Percentiles rank a stretch among this genome's conserved stretches.
Conservation (phyloP, 2,888 invertebrate genomes). For the Neelides folsomi region DNA sequence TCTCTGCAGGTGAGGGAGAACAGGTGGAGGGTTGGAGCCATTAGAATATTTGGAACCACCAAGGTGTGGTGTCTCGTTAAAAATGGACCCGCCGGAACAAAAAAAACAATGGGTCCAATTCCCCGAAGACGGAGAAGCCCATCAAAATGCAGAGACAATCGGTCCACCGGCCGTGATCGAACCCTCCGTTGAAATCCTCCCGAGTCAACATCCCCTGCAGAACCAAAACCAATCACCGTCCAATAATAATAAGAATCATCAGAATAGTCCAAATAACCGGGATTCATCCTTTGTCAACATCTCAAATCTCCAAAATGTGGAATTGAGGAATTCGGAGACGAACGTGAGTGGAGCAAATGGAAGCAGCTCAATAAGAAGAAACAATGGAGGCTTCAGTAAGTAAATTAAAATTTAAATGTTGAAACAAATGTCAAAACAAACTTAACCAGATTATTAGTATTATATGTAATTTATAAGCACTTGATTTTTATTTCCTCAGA, state of each 20-base stretch:
- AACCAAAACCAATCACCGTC: not conserved
- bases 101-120: conserved; percentile 26
- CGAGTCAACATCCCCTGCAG: conserved; percentile 6
- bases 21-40: too few relatives aligned
- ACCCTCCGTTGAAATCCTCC: conserved; percentile 24
- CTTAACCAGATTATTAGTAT: too few relatives aligned
- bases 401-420: not conserved
- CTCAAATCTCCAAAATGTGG: conserved; percentile 21
- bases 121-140: conserved; percentile 16
- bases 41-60: too few relatives aligned
- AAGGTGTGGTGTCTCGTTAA: not conserved
- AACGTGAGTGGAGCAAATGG: conserved; percentile 3
- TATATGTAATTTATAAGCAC: too few relatives aligned
- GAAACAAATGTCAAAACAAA: not conserved
- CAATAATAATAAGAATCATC: not conserved
- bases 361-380: conserved; percentile 14
- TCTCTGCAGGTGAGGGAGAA: too few relatives aligned
- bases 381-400: conserved; percentile 29
- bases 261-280: not conserved
- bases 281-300: conserved; percentile 2
- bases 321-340: conserved; percentile 19
- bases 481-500: conserved; percentile 13
- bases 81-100: conserved; percentile 1
- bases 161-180: conserved; percentile 24
- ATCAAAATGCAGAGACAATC: conserved; percentile 8